phyloP scores from a whole-genome alignment of 2,113 vertebrate genomes.

The Cebus imitator region DNA sequence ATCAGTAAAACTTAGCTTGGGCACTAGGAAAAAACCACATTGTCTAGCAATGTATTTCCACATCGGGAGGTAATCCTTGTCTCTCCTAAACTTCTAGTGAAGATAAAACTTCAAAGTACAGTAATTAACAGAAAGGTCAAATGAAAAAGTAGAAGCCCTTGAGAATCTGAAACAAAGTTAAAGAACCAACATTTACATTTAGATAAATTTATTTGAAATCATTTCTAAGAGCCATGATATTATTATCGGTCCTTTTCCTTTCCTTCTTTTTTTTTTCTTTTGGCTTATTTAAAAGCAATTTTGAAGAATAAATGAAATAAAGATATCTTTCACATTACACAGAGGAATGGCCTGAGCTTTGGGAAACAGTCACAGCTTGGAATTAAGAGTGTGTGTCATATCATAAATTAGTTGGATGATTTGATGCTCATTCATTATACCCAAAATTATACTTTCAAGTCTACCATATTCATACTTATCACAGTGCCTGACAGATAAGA shows the following conservation, averaged over 20 bases:
- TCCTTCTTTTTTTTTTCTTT: background rate
- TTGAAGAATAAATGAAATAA: conserved; percentile 16
- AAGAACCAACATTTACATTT: conserved; percentile 32
- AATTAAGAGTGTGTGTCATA: conserved; percentile 34
- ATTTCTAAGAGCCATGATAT: background rate
- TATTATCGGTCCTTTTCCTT: background rate
- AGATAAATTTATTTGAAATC: conserved; percentile 45
- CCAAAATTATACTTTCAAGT: conserved; percentile 16
- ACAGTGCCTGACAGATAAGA: background rate
- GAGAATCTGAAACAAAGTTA: conserved; percentile 33
- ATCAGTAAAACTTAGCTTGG: background rate
- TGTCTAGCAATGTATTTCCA: background rate
- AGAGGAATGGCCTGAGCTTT: background rate
- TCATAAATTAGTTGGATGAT: conserved; percentile 2
- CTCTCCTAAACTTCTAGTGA: background rate
- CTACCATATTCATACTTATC: background rate
- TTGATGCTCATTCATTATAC: conserved; percentile 30
- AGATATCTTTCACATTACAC: conserved; percentile 10
- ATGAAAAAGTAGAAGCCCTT: conserved; percentile 12
- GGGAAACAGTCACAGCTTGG: conserved; percentile 15
- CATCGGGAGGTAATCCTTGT: background rate
- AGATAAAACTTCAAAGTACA: background rate
- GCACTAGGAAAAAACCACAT: background rate
- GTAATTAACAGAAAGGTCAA: background rate
- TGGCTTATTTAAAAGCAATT: background rate